A percentile compares a stretch with the other conserved stretches of the same genome.
Evolutionary conservation across 2,888 invertebrate species (phyloP).

Genomic region (Candidula unifasciata): DNA sequence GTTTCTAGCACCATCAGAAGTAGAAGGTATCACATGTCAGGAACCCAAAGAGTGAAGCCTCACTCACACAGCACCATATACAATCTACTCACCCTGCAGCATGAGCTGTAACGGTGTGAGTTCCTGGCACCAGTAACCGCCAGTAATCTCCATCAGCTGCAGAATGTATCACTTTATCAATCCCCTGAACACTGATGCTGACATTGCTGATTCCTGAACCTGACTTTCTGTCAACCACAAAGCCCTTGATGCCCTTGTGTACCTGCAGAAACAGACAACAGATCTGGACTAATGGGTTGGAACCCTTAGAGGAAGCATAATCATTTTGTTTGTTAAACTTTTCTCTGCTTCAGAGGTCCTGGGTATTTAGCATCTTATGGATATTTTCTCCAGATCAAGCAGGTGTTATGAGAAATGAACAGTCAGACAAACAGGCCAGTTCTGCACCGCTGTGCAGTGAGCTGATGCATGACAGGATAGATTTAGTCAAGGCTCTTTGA

Average conservation of each 20-base stretch:
- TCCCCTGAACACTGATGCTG: conserved; percentile 86
- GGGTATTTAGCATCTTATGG: no score
- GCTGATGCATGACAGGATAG: no score
- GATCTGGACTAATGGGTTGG: no score
- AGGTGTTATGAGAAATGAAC: no score
- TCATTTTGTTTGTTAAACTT: no score
- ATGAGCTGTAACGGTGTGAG: conserved; percentile 85
- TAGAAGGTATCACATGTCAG: not conserved
- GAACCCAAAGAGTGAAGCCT: not conserved
- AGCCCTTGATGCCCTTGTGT: conserved; percentile 90
- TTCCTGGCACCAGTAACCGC: conserved; percentile 92
- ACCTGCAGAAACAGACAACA: conserved; percentile 81
- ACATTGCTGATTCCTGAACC: conserved; percentile 86
- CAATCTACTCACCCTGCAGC: conserved; percentile 66
- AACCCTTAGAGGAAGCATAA: no score
- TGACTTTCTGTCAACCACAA: conserved; percentile 84
- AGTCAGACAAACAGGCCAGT: no score
- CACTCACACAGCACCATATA: not conserved
- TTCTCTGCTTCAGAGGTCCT: no score
- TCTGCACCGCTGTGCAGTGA: no score
- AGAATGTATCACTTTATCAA: conserved; percentile 88
- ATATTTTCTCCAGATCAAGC: no score
- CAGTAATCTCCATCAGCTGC: conserved; percentile 93
- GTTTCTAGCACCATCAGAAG: no score
- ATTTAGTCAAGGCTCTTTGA: no score